Evolutionary conservation across 2,113 vertebrate species (phyloP), one percentile per base, ranked within the genome.

Genomic region (Muntiacus muntjak): DNA sequence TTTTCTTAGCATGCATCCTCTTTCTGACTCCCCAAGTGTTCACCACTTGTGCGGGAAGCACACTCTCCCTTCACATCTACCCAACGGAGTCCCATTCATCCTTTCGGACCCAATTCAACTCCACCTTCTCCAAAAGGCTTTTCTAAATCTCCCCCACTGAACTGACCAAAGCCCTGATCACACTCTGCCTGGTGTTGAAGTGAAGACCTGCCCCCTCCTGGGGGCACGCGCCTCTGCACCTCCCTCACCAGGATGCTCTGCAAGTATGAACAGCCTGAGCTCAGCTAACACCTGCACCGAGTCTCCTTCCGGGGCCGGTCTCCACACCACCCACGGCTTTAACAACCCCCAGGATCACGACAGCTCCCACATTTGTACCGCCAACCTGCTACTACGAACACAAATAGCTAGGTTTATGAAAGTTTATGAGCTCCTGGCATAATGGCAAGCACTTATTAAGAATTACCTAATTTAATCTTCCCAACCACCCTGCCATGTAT

Each of bases 211-310:
- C 17, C 1, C 1, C 21, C 17, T 86, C 84, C 36, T 2, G 16
- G 40, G 40, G 21, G n/a, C 28, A 28, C 23, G 62, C 28, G 16
- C 40, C 64, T 58, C 30, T 16, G 6, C 0, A 3, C 6, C 21
- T n/a, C 47, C 67, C 40, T 5, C 13, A 1, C 19, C 0, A 2
- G 8, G n/a, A 12, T 0, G 13, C 52, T 47, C 7, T 25, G 9
- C 3, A 17, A 21, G 45, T 1, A 43, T 76, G 26, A 14, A 43
- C 23, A 16, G 23, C 28, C 3, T 7, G 11, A 3, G 33, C 8
- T 45, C 43, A 52, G 33, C 3, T 10, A 67, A 21, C 0, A 5
- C 26, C 57, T 23, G 30, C 40, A 50, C 2, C 4, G 16, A 76
- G 30, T 55, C 64, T 16, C 57, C 14, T 4, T 26, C 33, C 1